Conservation (phyloP, 2,888 invertebrate genomes). For the Petrophora chlorosata region DNA sequence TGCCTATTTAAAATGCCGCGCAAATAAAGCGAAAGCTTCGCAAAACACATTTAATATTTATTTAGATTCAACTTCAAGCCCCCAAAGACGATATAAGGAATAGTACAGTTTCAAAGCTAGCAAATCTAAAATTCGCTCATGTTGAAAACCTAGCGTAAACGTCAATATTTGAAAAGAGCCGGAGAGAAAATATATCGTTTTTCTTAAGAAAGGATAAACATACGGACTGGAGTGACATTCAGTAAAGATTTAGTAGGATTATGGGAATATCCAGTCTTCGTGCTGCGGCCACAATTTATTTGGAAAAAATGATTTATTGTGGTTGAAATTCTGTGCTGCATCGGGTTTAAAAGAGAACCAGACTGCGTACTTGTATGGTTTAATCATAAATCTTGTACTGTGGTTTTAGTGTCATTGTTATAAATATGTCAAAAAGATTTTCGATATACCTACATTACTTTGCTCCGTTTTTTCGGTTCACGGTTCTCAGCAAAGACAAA, state of each 20-base stretch:
- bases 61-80: no score
- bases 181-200: constrained; percentile 22
- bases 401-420: no score
- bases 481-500: no score
- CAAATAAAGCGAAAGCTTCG: no score
- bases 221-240: constrained; percentile 18
- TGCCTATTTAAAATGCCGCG: no score
- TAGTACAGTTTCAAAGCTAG: constrained; percentile 7
- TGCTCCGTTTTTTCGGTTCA: no score
- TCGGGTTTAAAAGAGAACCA: no score
- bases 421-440: no score
- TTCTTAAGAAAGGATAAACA: constrained; percentile 21
- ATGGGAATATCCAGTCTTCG: constrained; percentile 9
- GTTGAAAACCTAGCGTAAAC: constrained; percentile 10
- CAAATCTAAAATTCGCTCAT: constrained; percentile 11
- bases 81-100: neutral
- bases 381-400: no score
- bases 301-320: constrained; percentile 16
- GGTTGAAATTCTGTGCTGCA: neutral
- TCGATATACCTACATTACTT: no score
- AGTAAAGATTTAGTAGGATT: constrained; percentile 20
- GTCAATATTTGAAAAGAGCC: constrained; percentile 24
- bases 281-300: constrained; percentile 11
- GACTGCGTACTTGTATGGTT: no score
- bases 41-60: no score